Percentiles rank a stretch among this genome's conserved stretches.
Conservation (phyloP, 2,888 invertebrate genomes). For the Limnephilus lunatus region DNA sequence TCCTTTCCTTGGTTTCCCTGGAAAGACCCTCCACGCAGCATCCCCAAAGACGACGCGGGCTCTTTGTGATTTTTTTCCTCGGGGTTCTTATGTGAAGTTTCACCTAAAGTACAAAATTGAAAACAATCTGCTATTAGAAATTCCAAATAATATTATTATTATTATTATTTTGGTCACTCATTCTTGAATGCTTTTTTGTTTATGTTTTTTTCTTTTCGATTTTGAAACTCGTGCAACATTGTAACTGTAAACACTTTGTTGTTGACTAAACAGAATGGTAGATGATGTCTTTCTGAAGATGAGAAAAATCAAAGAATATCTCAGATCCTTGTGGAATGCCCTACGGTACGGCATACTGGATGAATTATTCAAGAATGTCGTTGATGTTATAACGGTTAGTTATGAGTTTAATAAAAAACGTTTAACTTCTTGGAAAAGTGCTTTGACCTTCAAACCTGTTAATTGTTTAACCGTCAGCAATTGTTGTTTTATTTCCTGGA, state of each 20-base stretch:
- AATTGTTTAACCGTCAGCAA: neutral
- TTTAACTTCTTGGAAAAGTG: neutral
- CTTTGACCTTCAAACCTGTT: neutral
- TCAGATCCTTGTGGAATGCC: neutral
- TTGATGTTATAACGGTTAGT: neutral
- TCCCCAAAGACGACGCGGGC: too few relatives aligned
- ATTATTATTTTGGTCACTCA: neutral
- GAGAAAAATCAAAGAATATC: neutral
- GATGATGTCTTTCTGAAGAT: slow-evolving; percentile 29
- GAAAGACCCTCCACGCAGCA: too few relatives aligned
- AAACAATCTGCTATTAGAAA: neutral
- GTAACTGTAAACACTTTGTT: slow-evolving; percentile 10
- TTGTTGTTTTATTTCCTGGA: neutral
- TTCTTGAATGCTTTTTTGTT: neutral
- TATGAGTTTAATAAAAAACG: neutral
- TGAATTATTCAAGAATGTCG: neutral
- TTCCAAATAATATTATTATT: neutral
- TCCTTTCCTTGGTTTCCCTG: too few relatives aligned
- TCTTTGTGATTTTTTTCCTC: too few relatives aligned
- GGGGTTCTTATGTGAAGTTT: neutral
- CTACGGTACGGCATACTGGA: neutral
- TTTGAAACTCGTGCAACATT: neutral
- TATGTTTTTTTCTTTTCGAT: neutral
- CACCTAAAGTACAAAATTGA: neutral
- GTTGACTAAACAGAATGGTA: slow-evolving; percentile 8